phyloP scores from a whole-genome alignment of 1,140 invertebrate genomes.

The Eurosta solidaginis region DNA sequence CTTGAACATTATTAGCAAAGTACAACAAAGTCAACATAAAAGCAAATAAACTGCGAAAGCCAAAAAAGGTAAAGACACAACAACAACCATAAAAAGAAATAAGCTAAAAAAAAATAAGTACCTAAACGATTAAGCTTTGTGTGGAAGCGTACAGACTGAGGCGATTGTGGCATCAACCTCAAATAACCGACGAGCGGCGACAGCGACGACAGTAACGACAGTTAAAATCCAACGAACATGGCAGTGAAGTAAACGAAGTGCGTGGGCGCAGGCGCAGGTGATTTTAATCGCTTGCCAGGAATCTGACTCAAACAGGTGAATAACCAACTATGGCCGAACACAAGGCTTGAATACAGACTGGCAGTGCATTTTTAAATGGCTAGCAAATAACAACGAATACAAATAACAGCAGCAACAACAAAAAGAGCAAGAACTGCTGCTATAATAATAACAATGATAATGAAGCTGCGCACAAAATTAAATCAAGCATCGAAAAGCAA shows the following conservation, averaged over 20 bases:
- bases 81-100: neutral
- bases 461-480: slow-evolving; percentile 29
- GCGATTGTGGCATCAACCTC: neutral
- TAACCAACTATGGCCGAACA: slow-evolving; percentile 13
- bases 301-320: slow-evolving; percentile 59
- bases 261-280: slow-evolving; percentile 50
- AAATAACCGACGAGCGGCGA: neutral
- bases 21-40: neutral
- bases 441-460: slow-evolving; percentile 9
- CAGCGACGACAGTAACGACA: neutral
- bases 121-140: neutral
- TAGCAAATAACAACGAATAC: neutral
- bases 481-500: neutral
- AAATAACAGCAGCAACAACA: neutral
- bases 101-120: neutral
- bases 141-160: neutral
- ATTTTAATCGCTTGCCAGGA: slow-evolving; percentile 59
- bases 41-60: neutral
- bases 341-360: neutral
- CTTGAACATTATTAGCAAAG: neutral
- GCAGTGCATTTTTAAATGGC: neutral
- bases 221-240: neutral
- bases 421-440: neutral
- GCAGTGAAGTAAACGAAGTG: slow-evolving; percentile 14
- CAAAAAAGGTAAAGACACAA: slow-evolving; percentile 1